Percentiles rank a stretch among this genome's conserved stretches.
phyloP scores from a whole-genome alignment of 2,113 vertebrate genomes.

The Myanophis thanlyinensis region DNA sequence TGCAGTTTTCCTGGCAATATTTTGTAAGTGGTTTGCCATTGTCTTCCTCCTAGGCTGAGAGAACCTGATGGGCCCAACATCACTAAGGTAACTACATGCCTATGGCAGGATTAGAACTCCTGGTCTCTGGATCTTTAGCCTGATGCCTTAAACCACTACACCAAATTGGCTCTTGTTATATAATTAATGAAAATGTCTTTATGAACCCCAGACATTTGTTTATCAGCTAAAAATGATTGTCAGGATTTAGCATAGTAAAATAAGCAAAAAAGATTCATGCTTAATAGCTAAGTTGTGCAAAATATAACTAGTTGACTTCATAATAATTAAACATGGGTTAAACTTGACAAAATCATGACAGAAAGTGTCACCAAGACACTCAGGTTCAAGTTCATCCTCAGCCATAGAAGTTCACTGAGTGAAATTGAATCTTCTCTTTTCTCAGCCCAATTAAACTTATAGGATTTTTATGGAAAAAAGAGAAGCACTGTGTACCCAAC shows the following conservation, averaged over 20 bases:
- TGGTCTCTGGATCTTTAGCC: neutral
- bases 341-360: neutral
- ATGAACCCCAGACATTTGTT: neutral
- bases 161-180: neutral
- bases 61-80: neutral
- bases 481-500: neutral
- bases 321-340: neutral
- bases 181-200: neutral
- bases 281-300: neutral
- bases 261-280: neutral
- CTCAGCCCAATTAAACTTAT: neutral
- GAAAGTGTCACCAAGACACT: neutral
- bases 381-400: neutral
- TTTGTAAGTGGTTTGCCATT: neutral
- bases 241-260: neutral
- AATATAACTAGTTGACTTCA: neutral
- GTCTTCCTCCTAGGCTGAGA: neutral
- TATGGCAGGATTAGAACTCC: neutral
- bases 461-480: neutral
- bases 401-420: neutral
- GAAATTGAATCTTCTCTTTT: neutral
- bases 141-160: neutral
- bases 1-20: neutral
- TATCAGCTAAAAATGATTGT: neutral
- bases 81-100: neutral